Evolutionary conservation across 2,888 invertebrate genomes (phyloP), one percentile per base, ranked within the genome.

Genomic region (Melanostoma mellinum): DNA sequence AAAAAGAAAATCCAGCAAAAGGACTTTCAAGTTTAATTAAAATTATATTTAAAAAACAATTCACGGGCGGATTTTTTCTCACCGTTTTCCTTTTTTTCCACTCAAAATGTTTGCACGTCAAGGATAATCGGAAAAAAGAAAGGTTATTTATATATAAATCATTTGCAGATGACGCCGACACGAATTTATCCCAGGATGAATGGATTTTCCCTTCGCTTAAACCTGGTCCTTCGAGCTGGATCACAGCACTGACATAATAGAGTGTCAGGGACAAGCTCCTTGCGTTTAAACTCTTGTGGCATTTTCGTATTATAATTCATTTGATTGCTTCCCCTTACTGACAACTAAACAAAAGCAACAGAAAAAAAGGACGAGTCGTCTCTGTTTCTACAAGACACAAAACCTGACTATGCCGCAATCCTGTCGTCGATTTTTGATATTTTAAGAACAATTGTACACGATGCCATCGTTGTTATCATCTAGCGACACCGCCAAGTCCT

Each of bases 21-120:
- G 73, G 60, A 71, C 58, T 84, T 78, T 82, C 65, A 58, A 65
- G 71, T 79, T 79, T 79, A 84, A 84, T 84, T 84, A 84, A 84
- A 81, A 67, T 60, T 10, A 65, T 60, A 75, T 53, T 48, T 40
- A 44, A 6, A 40, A 76, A 84, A 74, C 46, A 74, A 65, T 79
- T 65, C 65, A 58, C 46, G 69, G 40, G 20, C 20, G 20, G 38
- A 82, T 78, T 73, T 77, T 77, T 82, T 6, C 9, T 67, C 71
- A 80, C 63, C 65, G 67, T 36, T 67, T 32, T 71, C 9, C 2
- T 8, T 33, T 6, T n/a, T 32, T 46, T 36, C 42, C 30, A 50
- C 48, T 6, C 20, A 58, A 61, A 56, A 74, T 74, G 42, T 68
- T 74, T 74, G 65, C 65, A 78, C 78, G 65, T 69, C 69, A 58